phyloP scores from a whole-genome alignment of 2,797 vertebrate genomes.

The Rousettus madagascariensis region DNA sequence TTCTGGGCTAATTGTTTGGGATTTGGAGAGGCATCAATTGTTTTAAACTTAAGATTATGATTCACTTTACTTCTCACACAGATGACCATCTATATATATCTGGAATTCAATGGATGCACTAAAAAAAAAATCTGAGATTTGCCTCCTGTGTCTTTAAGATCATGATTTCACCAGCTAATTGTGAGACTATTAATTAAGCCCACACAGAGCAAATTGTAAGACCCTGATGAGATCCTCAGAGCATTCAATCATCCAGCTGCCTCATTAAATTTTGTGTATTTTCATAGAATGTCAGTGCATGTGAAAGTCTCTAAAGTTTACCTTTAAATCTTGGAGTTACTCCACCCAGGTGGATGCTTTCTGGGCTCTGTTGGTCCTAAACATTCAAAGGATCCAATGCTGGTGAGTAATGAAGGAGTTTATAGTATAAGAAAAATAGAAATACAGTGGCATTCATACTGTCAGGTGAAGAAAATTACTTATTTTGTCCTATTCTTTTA shows the following conservation, averaged over 20 bases:
- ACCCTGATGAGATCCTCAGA: not conserved
- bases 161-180: not conserved
- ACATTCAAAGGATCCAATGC: not conserved
- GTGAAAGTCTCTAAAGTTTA: not conserved
- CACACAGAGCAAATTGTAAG: not conserved
- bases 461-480: not conserved
- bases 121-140: not conserved
- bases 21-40: not conserved
- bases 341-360: not conserved
- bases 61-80: not conserved
- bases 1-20: not conserved
- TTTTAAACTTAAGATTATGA: constrained; percentile 18
- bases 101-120: not conserved
- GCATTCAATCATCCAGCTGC: not conserved
- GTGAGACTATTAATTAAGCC: not conserved
- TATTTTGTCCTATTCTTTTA: not conserved
- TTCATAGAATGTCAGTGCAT: not conserved
- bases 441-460: not conserved
- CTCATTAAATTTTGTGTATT: not conserved
- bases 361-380: not conserved
- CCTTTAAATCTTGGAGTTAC: not conserved
- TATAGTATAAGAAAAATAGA: not conserved
- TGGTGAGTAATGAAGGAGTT: not conserved
- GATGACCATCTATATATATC: not conserved
- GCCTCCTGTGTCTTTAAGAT: not conserved